Evolutionary conservation across 2,113 vertebrate genomes (phyloP).

Genomic region (Butorides virescens): DNA sequence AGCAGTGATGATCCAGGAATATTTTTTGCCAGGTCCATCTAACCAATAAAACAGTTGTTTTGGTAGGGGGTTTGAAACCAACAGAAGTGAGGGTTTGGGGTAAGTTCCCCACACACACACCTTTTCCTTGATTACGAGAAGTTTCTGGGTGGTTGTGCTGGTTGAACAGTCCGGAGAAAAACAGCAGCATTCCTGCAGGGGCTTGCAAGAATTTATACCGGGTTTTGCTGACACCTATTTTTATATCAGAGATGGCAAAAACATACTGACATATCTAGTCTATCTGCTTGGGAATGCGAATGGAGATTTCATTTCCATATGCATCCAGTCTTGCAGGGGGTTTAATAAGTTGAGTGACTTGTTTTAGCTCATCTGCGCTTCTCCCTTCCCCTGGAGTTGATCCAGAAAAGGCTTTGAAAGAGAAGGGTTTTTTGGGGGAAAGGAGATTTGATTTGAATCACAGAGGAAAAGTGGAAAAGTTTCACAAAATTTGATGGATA

Average conservation of each 20-base stretch:
- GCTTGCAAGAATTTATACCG: conserved; percentile 28
- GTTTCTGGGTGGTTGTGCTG: neutral
- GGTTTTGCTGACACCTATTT: conserved; percentile 3
- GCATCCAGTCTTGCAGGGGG: neutral
- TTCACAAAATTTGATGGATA: neutral
- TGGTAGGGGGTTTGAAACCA: neutral
- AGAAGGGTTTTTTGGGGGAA: neutral
- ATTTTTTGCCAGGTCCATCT: neutral
- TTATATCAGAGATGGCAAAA: conserved; percentile 33
- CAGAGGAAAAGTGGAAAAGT: neutral
- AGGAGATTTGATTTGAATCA: neutral
- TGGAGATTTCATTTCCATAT: neutral
- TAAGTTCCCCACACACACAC: neutral
- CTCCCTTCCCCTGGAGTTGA: neutral
- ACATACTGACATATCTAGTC: neutral
- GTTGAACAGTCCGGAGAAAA: neutral
- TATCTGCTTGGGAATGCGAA: conserved; percentile 2
- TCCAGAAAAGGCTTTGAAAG: neutral
- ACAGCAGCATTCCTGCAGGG: conserved; percentile 7
- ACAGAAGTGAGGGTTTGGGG: neutral
- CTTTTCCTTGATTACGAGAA: neutral
- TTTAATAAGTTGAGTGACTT: neutral
- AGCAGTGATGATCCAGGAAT: neutral
- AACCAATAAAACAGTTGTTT: neutral
- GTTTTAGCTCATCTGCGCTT: neutral